These are phyloP conservation scores for Andrena flavipes DNA, from an alignment of 2,888 invertebrate species.

Conservation along the genomic window DNA sequence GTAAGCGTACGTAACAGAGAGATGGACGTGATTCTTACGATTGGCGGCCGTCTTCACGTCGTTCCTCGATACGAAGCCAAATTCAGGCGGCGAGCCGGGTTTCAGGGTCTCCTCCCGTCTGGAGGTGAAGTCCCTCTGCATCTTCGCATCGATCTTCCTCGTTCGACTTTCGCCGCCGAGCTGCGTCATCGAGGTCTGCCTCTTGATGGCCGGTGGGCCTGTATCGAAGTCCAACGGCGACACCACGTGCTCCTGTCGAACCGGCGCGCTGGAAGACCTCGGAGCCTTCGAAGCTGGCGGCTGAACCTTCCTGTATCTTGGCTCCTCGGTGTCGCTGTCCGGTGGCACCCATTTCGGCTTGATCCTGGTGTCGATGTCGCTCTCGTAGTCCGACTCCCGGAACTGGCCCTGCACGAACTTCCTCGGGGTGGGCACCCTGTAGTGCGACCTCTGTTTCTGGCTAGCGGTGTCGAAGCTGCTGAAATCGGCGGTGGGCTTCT, in stretches of 20 bases:
- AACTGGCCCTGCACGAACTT: constrained; percentile 89
- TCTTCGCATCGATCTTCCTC: constrained; percentile 63
- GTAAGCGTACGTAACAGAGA: constrained; percentile 53
- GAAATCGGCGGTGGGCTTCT: constrained; percentile 55
- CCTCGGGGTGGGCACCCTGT: constrained; percentile 86
- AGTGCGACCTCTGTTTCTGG: constrained; percentile 67
- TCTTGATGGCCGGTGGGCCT: constrained; percentile 85
- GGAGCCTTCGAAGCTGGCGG: constrained; percentile 85
- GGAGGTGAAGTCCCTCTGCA: constrained; percentile 26
- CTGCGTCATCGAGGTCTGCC: constrained; percentile 69
- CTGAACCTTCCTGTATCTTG: constrained; percentile 88
- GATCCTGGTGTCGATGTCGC: constrained; percentile 88
- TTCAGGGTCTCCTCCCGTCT: constrained; percentile 75
- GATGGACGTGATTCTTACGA: constrained; percentile 78
- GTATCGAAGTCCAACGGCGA: constrained; percentile 88
- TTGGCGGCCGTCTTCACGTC: constrained; percentile 81
- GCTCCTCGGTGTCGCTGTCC: constrained; percentile 87
- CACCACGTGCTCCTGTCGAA: constrained; percentile 84
- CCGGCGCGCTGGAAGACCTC: constrained; percentile 81
- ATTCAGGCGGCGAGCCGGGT: constrained; percentile 88
- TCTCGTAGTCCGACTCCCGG: constrained; percentile 90
- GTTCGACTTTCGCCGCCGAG: constrained; percentile 67
- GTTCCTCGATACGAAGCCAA: constrained; percentile 85
- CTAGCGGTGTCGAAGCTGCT: constrained; percentile 38
- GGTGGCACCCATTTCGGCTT: constrained; percentile 88